phyloP scores from a whole-genome alignment of 2,888 invertebrate species.

The Tricholauxania praeusta region DNA sequence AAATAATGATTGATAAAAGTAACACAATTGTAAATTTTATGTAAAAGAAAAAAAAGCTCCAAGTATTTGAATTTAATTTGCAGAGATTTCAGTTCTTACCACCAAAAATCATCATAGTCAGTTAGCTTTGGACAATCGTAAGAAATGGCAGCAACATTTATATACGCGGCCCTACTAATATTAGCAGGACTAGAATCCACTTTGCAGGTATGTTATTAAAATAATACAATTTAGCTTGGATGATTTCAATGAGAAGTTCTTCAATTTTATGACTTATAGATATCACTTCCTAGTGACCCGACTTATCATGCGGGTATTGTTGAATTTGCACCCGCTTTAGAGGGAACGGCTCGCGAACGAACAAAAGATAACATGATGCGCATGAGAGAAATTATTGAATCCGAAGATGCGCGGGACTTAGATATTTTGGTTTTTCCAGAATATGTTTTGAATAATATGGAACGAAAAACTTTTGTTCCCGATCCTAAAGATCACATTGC shows the following conservation, averaged over 20 bases:
- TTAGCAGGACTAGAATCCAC: background rate
- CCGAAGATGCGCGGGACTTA: constrained; percentile 60
- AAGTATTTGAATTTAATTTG: no score
- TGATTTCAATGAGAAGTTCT: no score
- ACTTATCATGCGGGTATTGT: constrained; percentile 75
- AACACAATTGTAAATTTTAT: no score
- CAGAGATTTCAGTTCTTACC: no score
- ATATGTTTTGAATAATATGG: constrained; percentile 65
- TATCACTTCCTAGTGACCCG: constrained; percentile 68
- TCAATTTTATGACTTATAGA: constrained; percentile 36
- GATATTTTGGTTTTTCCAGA: constrained; percentile 88
- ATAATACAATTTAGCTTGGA: no score
- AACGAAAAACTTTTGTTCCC: constrained; percentile 61
- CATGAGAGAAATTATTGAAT: constrained; percentile 56
- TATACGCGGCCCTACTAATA: background rate
- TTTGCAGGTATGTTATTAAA: background rate
- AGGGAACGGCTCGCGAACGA: constrained; percentile 50
- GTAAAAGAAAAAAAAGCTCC: no score
- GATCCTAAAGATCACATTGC: constrained; percentile 57
- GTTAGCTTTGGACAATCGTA: background rate
- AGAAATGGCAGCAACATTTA: constrained; percentile 11
- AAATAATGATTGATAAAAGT: no score
- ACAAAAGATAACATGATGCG: constrained; percentile 42
- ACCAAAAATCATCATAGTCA: background rate
- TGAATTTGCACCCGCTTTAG: constrained; percentile 69